phyloP scores from a whole-genome alignment of 2,113 vertebrate species.

The Silurus asotus region DNA sequence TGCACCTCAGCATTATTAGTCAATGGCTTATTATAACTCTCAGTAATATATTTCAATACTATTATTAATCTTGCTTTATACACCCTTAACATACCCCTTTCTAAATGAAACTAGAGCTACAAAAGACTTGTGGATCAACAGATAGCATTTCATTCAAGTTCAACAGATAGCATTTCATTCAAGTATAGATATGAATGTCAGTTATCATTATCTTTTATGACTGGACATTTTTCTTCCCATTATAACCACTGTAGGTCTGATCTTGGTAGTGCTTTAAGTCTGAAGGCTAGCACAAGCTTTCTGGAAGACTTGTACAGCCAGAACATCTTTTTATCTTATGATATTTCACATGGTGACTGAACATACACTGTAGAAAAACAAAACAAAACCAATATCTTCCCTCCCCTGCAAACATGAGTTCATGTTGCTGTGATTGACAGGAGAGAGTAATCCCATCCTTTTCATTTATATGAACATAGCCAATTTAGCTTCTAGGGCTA shows the following conservation, averaged over 20 bases:
- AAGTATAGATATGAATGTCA: not conserved
- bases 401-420: too few species aligned
- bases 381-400: too few species aligned
- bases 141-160: not conserved
- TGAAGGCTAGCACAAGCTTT: too few species aligned
- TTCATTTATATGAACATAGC: too few species aligned
- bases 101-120: constrained; percentile 9
- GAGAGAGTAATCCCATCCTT: too few species aligned
- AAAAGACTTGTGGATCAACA: not conserved
- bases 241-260: not conserved
- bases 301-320: too few species aligned
- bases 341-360: too few species aligned
- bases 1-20: constrained; percentile 16
- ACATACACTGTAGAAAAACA: too few species aligned
- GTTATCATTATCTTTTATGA: not conserved
- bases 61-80: constrained; percentile 21
- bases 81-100: not conserved
- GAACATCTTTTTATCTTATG: too few species aligned
- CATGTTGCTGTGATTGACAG: too few species aligned
- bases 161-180: not conserved
- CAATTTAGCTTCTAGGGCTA: too few species aligned
- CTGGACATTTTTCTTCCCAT: not conserved
- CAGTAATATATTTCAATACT: constrained; percentile 5
- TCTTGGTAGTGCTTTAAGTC: not conserved
- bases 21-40: not conserved